Evolutionary conservation across 2,888 invertebrate species (phyloP), one percentile per base, ranked within the genome.

Genomic region (Tillus elongatus): DNA sequence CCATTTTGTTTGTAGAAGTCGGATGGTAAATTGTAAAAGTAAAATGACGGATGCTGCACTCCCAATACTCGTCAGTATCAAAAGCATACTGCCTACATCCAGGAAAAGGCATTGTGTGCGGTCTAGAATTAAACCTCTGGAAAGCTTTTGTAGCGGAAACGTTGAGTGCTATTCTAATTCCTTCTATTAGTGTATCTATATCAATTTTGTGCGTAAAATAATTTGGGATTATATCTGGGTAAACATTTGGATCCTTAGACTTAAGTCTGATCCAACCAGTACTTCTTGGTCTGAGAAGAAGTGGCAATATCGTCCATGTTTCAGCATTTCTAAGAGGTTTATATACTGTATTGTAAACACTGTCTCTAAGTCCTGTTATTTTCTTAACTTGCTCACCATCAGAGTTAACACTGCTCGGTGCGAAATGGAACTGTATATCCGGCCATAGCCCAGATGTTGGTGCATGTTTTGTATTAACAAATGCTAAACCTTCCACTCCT

Each of bases 151-250:
- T 81, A 39, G 79, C 79, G 0, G 89, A 88, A 11, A 90, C 70
- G 39, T 81, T 79, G 58, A 88, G 72, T 0, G 86, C 88, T 40
- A 90, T 77, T 51, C 81, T 77, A n/a, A 89, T 86, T 1, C 88
- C 90, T 58, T 89, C 89, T 0, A 82, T 80, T 2, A 91, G 61
- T 0, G 82, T 75, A 46, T 79, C 70, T 9, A 90, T 71, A 53
- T 96, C 95, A 54, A 84, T 77, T 45, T 79, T 79, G 49, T 88
- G 81, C 0, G 87, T 79, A 57, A 96, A 84, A 60, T 96, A 96
- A 61, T 95, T 93, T 0, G 95, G 92, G 58, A 87, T 84, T 36
- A 96, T 82, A 9, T 82, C 76, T 0, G 93, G 95, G 43, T 85
- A 77, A 1, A 83, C 77, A 45, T 79, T 71, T 0, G 93, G 92